A percentile compares a stretch with the other conserved stretches of the same genome.
These are phyloP conservation scores for Drosophila prostipennis DNA, from an alignment of 2,888 invertebrate species.

Conservation along the genomic window DNA sequence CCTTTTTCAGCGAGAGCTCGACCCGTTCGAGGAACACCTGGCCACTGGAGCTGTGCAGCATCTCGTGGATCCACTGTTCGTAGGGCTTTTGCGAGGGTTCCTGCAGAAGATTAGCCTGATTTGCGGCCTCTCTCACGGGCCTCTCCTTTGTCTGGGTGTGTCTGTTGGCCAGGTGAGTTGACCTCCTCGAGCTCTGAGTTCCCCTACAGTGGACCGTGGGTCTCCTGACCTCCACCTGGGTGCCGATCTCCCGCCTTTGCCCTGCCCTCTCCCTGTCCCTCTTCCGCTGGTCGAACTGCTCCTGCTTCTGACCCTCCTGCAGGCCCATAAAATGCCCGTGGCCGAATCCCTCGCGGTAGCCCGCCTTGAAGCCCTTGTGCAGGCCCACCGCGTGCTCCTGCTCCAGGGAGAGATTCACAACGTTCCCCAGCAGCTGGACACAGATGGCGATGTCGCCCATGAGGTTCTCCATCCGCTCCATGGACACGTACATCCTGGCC, in stretches of 20 bases:
- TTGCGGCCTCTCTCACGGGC: not conserved
- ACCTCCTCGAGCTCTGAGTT: not conserved
- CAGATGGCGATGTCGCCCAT: slow-evolving; percentile 48
- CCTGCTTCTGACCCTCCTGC: slow-evolving; percentile 50
- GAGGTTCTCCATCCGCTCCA: slow-evolving; percentile 32
- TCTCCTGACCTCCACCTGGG: not conserved
- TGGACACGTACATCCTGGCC: slow-evolving; percentile 15
- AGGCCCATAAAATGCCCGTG: slow-evolving; percentile 65
- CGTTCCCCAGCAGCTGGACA: slow-evolving; percentile 54
- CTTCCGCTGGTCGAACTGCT: not conserved
- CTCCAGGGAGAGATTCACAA: slow-evolving; percentile 63
- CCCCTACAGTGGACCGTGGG: not conserved
- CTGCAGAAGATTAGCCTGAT: slow-evolving; percentile 24
- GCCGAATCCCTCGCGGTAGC: slow-evolving; percentile 62
- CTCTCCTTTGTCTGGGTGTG: slow-evolving; percentile 9
- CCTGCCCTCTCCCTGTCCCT: slow-evolving; percentile 14
- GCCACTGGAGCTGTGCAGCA: slow-evolving; percentile 80
- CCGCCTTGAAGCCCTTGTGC: slow-evolving; percentile 54
- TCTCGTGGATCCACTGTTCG: slow-evolving; percentile 82
- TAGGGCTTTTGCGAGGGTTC: slow-evolving; percentile 62
- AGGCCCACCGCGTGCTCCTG: slow-evolving; percentile 60
- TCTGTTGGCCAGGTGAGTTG: not conserved
- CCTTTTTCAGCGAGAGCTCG: slow-evolving; percentile 78
- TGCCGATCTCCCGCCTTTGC: not conserved
- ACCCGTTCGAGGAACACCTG: slow-evolving; percentile 81